phyloP scores from a whole-genome alignment of 2,797 vertebrate species.

The Thamnophis elegans region DNA sequence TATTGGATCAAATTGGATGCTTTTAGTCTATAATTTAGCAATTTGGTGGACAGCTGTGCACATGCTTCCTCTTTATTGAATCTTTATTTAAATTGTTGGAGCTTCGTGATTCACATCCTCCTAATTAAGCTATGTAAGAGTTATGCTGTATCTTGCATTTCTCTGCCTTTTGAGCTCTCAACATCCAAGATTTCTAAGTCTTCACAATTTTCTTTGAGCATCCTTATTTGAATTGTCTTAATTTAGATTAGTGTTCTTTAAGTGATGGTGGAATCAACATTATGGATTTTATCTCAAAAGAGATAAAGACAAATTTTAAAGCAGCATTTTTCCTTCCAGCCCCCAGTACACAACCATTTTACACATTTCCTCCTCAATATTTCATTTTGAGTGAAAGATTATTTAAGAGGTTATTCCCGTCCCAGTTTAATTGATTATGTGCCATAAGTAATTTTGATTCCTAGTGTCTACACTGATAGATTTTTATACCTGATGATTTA shows the following conservation, averaged over 20 bases:
- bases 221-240: background rate
- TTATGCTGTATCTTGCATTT: background rate
- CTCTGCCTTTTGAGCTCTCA: background rate
- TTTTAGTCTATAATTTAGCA: background rate
- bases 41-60: background rate
- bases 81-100: background rate
- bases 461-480: background rate
- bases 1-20: background rate
- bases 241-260: background rate
- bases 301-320: background rate
- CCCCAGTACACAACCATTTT: background rate
- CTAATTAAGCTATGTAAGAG: background rate
- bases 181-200: background rate
- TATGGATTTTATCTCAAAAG: background rate
- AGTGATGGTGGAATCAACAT: background rate
- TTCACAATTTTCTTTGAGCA: background rate
- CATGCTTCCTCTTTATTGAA: background rate
- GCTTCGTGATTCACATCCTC: background rate
- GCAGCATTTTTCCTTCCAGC: background rate
- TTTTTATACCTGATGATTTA: background rate
- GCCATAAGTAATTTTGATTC: background rate
- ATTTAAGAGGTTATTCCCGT: background rate
- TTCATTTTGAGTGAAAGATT: background rate
- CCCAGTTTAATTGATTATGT: background rate
- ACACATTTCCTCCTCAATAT: background rate